phyloP scores from a whole-genome alignment of 2,888 invertebrate species.

The Hypena proboscidalis region DNA sequence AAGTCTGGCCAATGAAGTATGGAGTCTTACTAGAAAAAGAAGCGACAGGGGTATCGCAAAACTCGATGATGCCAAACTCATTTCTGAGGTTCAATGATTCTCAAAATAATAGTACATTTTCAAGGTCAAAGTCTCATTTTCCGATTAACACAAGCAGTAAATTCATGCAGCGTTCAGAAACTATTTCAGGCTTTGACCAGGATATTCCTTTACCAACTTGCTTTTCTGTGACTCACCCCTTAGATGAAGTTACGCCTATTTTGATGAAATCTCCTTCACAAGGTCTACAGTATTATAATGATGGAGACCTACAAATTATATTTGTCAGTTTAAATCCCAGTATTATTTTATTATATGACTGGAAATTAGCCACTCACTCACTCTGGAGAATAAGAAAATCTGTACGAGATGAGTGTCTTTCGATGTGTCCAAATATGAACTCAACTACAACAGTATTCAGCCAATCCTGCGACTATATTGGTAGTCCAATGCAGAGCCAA shows the following conservation, averaged over 20 bases:
- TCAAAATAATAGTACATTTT: slow-evolving; percentile 67
- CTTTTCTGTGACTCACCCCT: slow-evolving; percentile 94
- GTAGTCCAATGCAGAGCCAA: slow-evolving; percentile 72
- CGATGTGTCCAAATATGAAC: slow-evolving; percentile 84
- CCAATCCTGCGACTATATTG: slow-evolving; percentile 73
- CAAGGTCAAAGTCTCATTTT: slow-evolving; percentile 57
- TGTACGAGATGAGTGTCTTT: slow-evolving; percentile 88
- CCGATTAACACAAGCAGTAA: slow-evolving; percentile 73
- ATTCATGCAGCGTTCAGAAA: slow-evolving; percentile 68
- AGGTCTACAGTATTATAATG: slow-evolving; percentile 86
- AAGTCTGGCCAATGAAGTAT: slow-evolving; percentile 93
- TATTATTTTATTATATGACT: slow-evolving; percentile 92
- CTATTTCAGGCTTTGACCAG: slow-evolving; percentile 68
- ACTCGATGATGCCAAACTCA: slow-evolving; percentile 64
- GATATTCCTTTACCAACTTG: slow-evolving; percentile 89
- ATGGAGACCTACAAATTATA: slow-evolving; percentile 88
- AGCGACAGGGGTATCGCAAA: slow-evolving; percentile 65
- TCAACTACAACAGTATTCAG: slow-evolving; percentile 70
- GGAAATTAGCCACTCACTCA: slow-evolving; percentile 91
- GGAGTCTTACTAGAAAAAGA: slow-evolving; percentile 94
- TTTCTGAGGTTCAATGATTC: slow-evolving; percentile 72
- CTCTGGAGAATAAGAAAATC: slow-evolving; percentile 93
- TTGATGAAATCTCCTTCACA: slow-evolving; percentile 87
- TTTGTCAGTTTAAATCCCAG: slow-evolving; percentile 92
- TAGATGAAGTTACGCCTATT: slow-evolving; percentile 96